Base-by-base conservation (phyloP, 2,797 vertebrate species). In the Crocodylus rhombifer region DNA sequence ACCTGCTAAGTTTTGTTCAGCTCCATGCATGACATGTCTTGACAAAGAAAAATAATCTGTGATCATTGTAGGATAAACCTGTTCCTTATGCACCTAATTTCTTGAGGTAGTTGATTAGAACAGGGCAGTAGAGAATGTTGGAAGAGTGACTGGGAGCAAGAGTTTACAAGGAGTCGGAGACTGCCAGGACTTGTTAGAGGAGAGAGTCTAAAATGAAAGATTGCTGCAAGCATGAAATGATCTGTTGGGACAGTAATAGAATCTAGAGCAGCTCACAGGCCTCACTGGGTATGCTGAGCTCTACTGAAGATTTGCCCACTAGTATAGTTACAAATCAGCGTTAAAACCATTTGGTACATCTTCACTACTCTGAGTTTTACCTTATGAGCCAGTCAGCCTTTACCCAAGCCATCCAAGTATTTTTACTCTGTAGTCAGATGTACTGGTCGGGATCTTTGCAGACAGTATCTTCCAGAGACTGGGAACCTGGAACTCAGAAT, bases 401-500 rank as follows among this genome's bases (percentile, higher is more conserved):
- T 23, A 26, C 42, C 42, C 10, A 4, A 5, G 75, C 16, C 26
- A 10, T 4, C 2, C 6, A 3, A 17, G 28, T 2, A 14, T 7
- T 9, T 10, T 8, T 6, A 1, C 26, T 13, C 13, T 13, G 55
- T 3, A 3, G 0, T 28, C 42, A 17, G 42, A 51, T 51, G 42
- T 51, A 51, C 42, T 51, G 42, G 42, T 42, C 42, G 10, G 42
- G 42, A 51, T 51, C 42, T 51, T 51, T 51, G 42, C 42, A 51
- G 42, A 11, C 42, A 63, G 14, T 4, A 2, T 14, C 63, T 64
- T 17, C 63, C 0, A 23, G 23, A 28, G 3, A 2, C 21, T 4
- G 3, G 2, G 26, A 61, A 15, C 3, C 58, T 14, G 0, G 25
- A 13, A 21, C 3, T 13, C 56, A 16, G 28, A 4, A 17, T 5